These are phyloP conservation scores for Drosophila asahinai DNA, from an alignment of 1,140 invertebrate genomes.

Conservation along the genomic window DNA sequence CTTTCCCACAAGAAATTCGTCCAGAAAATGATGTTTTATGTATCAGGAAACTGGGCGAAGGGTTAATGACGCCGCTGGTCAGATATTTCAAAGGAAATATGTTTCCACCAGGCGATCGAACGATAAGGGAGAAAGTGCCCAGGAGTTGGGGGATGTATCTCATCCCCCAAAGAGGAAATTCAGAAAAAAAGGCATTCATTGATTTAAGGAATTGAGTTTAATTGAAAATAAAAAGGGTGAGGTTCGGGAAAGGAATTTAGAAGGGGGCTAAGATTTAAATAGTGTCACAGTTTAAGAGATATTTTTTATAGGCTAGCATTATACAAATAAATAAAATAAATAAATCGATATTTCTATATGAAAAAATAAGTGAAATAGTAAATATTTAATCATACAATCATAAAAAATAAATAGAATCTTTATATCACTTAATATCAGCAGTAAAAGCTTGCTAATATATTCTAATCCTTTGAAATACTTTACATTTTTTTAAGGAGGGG, in stretches of 20 bases:
- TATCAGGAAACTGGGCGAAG: constrained; percentile 58
- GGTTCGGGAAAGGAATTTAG: too few relatives aligned
- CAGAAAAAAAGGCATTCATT: constrained; percentile 1
- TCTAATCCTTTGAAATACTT: too few relatives aligned
- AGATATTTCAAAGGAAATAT: constrained; percentile 42
- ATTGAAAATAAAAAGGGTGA: constrained; percentile 5
- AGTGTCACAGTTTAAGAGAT: too few relatives aligned
- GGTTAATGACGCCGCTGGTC: constrained; percentile 61
- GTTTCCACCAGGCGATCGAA: constrained; percentile 7
- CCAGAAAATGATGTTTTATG: constrained; percentile 67
- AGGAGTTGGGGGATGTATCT: neutral
- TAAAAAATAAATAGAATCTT: too few relatives aligned
- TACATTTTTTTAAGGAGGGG: too few relatives aligned
- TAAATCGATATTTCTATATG: too few relatives aligned
- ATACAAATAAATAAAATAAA: too few relatives aligned
- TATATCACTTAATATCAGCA: too few relatives aligned
- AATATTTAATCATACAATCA: too few relatives aligned
- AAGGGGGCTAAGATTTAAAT: too few relatives aligned
- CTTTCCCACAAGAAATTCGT: constrained; percentile 62
- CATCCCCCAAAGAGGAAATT: neutral
- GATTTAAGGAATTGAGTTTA: constrained; percentile 9
- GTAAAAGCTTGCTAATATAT: neutral
- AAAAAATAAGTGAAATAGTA: too few relatives aligned
- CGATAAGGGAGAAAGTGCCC: constrained; percentile 15
- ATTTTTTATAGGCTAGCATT: too few relatives aligned